Conservation (phyloP, 2,113 vertebrate genomes). For the Scortum barcoo region DNA sequence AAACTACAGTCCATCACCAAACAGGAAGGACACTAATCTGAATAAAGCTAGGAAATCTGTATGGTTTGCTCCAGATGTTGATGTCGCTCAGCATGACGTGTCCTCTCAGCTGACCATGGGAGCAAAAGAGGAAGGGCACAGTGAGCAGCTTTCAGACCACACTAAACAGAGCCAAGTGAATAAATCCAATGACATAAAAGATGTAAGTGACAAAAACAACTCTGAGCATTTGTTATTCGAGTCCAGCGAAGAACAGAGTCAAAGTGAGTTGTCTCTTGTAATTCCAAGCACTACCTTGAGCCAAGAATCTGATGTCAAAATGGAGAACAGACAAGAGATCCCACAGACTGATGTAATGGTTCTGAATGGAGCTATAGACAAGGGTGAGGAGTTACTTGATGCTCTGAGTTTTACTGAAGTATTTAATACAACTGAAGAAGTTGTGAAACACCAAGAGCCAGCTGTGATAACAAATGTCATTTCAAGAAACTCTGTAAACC, state of each 20-base stretch:
- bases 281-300: background rate
- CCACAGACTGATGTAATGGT: background rate
- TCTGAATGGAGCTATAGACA: background rate
- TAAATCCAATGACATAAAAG: background rate
- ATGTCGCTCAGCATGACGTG: slow-evolving; percentile 15
- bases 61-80: slow-evolving; percentile 66
- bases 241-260: background rate
- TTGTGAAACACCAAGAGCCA: slow-evolving; percentile 14
- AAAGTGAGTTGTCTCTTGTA: slow-evolving; percentile 38
- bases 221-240: slow-evolving; percentile 1
- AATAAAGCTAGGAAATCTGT: slow-evolving; percentile 77
- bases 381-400: slow-evolving; percentile 7
- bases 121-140: background rate
- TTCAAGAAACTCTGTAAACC: background rate
- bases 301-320: background rate
- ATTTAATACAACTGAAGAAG: slow-evolving; percentile 25
- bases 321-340: slow-evolving; percentile 30
- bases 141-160: background rate
- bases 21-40: background rate
- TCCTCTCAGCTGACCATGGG: slow-evolving; percentile 15
- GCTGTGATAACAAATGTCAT: slow-evolving; percentile 12
- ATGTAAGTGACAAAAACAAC: background rate
- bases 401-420: slow-evolving; percentile 23
- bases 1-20: background rate
- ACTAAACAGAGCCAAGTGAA: slow-evolving; percentile 13